Percentiles rank a stretch among this genome's conserved stretches.
phyloP scores from a whole-genome alignment of 2,113 vertebrate genomes.

The Lampris megalopsis region DNA sequence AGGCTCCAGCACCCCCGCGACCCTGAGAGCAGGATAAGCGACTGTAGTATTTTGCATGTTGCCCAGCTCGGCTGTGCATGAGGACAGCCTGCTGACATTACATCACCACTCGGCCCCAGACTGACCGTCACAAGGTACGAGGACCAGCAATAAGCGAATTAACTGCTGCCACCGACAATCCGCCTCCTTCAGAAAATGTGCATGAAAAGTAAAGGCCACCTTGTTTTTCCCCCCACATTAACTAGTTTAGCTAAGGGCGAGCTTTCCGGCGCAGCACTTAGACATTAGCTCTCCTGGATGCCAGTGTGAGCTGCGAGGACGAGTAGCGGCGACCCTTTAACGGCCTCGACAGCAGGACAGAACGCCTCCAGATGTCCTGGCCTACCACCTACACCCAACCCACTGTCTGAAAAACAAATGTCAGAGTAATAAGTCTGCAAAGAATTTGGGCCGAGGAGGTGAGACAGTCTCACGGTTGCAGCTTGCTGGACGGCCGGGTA shows the following conservation, averaged over 20 bases:
- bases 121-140: not conserved
- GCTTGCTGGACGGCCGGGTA: not conserved
- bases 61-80: too few relatives aligned
- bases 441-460: slow-evolving; percentile 2
- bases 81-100: too few relatives aligned
- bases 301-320: slow-evolving; percentile 35
- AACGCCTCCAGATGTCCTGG: slow-evolving; percentile 23
- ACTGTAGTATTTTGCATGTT: too few relatives aligned
- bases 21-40: too few relatives aligned
- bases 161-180: not conserved
- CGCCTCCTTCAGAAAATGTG: not conserved
- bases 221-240: not conserved
- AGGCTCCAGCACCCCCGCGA: too few relatives aligned
- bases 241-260: not conserved
- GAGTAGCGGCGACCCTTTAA: not conserved
- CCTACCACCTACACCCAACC: slow-evolving; percentile 37
- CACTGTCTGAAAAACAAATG: slow-evolving; percentile 19
- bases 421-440: not conserved
- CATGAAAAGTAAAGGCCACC: not conserved
- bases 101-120: not conserved
- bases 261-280: too few relatives aligned
- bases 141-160: too few relatives aligned
- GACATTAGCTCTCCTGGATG: slow-evolving; percentile 10
- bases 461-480: not conserved
- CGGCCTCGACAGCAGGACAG: not conserved